A percentile compares a stretch with the other conserved stretches of the same genome.
Conservation (phyloP, 2,888 invertebrate genomes). For the Chymomyza procnemis region DNA sequence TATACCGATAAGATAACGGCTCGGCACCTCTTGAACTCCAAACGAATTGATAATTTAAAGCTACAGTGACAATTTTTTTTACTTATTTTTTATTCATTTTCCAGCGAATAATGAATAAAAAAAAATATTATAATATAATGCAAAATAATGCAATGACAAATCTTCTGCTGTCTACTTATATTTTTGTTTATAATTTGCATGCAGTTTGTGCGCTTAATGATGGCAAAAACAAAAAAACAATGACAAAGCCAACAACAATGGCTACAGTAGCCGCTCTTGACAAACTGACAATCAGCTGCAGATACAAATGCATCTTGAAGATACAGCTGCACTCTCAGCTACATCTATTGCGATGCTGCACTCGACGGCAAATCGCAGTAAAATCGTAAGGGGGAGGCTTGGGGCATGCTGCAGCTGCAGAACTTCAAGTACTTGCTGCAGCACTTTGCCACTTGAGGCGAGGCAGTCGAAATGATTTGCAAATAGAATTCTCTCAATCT, state of each 20-base stretch:
- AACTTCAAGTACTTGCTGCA: conserved; percentile 9
- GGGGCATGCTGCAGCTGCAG: not conserved
- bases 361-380: conserved; percentile 68
- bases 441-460: conserved; percentile 57
- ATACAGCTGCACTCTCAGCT: conserved; percentile 8
- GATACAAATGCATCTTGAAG: conserved; percentile 53
- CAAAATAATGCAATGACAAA: not conserved
- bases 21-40: conserved; percentile 43
- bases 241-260: conserved; percentile 38
- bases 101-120: not conserved
- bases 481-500: conserved; percentile 57
- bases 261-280: conserved; percentile 35
- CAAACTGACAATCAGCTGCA: conserved; percentile 47
- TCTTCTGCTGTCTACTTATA: not conserved
- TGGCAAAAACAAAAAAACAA: conserved; percentile 49
- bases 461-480: conserved; percentile 63
- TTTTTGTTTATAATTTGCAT: not conserved
- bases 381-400: not conserved
- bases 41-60: conserved; percentile 50
- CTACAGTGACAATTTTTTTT: not conserved
- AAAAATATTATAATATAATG: not conserved
- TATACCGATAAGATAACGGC: not conserved
- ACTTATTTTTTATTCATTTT: not conserved
- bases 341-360: conserved; percentile 22
- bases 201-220: conserved; percentile 38